Evolutionary conservation across 2,888 invertebrate genomes (phyloP), one percentile per base, ranked within the genome.

Genomic region (Lobophora halterata): DNA sequence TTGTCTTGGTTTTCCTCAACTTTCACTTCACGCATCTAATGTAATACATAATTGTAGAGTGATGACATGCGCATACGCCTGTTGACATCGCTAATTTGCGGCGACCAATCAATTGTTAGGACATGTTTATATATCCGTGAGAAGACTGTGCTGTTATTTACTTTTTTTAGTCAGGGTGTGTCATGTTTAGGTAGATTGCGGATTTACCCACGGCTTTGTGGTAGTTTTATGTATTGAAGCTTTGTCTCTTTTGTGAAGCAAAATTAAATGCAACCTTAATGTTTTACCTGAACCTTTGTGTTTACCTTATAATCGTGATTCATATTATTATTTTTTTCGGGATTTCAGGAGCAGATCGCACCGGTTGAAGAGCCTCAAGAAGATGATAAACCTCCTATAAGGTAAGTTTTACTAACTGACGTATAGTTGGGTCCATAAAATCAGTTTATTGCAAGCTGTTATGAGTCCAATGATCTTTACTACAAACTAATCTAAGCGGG

Each of bases 331-430:
- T 11, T 41, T 31, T 26, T 45, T 35, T 40, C 24, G 49, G 16
- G 29, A 48, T 79, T 77, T 18, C 73, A 85, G 85, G 79, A 85
- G 50, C 79, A 72, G 64, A 78, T 73, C 1, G 77, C 83, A 2
- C 86, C 86, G 1, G 86, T 86, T 1, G 76, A 81, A 48, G 86
- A 86, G 43, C 59, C 64, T 0, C 80, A 79, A 39, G 83, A 85
- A 2, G 83, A 85, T 7, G 80, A 81, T 13, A 76, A 76, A 40
- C 48, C 40, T 40, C 46, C 52, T 27, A 40, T 60, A 41, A 75
- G 77, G 79, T 77, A 67, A 49, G 19, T 47, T 42, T 29, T 35
- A 19, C 21, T 49, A 31, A 46, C 8, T 20, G 3, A 5, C 5
- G n/a, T 18, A 9, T 4, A 13, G 30, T 30, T 39, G 41, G 30